Evolutionary conservation across 1,140 invertebrate genomes (phyloP).

Genomic region (Stenopsyche tienmushanensis): DNA sequence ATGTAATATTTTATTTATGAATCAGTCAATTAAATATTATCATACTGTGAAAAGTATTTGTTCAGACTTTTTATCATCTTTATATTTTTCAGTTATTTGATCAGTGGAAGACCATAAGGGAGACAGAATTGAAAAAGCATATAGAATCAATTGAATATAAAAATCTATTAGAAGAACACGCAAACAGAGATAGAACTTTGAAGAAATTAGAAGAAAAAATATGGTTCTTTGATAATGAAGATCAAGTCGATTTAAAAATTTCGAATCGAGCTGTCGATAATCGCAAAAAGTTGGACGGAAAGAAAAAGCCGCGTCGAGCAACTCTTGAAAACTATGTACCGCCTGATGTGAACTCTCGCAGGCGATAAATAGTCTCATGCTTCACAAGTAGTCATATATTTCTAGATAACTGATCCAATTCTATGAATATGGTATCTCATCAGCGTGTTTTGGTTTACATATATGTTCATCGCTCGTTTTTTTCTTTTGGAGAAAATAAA

Average conservation of each 20-base stretch:
- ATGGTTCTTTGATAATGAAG: constrained; percentile 78
- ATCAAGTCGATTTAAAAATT: constrained; percentile 71
- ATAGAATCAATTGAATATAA: constrained; percentile 56
- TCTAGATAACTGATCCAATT: too few species aligned
- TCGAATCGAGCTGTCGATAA: too few species aligned
- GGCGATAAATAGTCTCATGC: constrained; percentile 1
- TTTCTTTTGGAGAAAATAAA: too few species aligned
- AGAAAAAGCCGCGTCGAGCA: constrained; percentile 47
- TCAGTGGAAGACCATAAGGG: constrained; percentile 60
- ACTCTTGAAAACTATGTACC: constrained; percentile 63
- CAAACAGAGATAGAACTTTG: constrained; percentile 61
- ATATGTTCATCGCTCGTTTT: too few species aligned
- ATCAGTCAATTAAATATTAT: background rate
- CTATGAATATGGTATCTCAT: too few species aligned
- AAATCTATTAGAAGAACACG: constrained; percentile 58
- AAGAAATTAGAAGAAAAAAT: constrained; percentile 64
- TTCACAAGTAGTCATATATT: too few species aligned
- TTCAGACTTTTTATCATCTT: too few species aligned
- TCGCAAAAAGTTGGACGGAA: too few species aligned
- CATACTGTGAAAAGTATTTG: too few species aligned
- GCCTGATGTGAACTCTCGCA: constrained; percentile 56
- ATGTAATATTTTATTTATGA: background rate
- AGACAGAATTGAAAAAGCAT: constrained; percentile 60
- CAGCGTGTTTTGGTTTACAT: too few species aligned
- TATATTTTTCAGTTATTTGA: constrained; percentile 56